Base-by-base conservation (phyloP, 2,888 invertebrate genomes). In the Polietes domitor region DNA sequence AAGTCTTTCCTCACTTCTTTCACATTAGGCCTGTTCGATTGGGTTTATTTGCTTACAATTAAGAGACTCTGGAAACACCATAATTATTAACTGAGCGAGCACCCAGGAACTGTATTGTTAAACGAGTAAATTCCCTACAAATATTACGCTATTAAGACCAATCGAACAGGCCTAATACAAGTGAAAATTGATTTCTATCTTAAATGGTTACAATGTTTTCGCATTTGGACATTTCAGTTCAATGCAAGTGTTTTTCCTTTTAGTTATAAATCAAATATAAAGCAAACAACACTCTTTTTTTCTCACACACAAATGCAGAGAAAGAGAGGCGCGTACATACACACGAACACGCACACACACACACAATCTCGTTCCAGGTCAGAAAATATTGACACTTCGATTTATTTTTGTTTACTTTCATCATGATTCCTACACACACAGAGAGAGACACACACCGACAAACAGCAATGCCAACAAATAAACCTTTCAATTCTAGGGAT, bases 361-460 rank as follows among this genome's bases (percentile, higher is more conserved):
- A 78, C 78, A 78, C 77, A 82, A 80, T 78, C 73, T 74, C 76
- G 80, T 86, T 86, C 85, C 83, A 80, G 83, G 85, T 86, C 86
- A 86, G 80, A 82, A 77, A 80, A 79, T 83, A 82, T 86, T 86
- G 86, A 79, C 84, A 85, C 81, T 82, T 85, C 82, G 85, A 82
- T 85, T 85, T 81, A 81, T 81, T 71, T 84, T 73, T 84, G 75
- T 84, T 78, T 79, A 70, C 73, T 76, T 77, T 81, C 73, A 79
- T 71, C 83, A 80, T 72, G 77, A 80, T 58, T 77, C 74, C 32
- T 63, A 63, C 58, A 70, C 70, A 73, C 47, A 71, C 28, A 21
- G n/a, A n/a, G n/a, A n/a, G n/a, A n/a, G n/a, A n/a, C 37, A 26
- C 63, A 72, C 32, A 41, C 26, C 4, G 47, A 70, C 17, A 61